A percentile compares a stretch with the other conserved stretches of the same genome.
Evolutionary conservation across 2,888 invertebrate species (phyloP).

Genomic region (Sinelater perroti): DNA sequence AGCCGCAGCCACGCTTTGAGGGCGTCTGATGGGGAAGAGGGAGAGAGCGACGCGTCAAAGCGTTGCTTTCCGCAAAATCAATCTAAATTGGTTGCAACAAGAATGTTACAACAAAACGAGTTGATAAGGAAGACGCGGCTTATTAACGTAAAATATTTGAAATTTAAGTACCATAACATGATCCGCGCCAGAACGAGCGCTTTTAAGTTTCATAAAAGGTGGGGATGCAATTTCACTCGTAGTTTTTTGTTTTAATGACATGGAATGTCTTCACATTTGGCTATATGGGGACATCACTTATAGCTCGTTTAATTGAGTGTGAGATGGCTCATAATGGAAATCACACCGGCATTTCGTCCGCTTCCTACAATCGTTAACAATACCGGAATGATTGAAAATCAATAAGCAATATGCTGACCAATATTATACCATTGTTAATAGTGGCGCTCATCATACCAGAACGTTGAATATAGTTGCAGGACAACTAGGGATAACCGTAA

Average conservation of each 20-base stretch:
- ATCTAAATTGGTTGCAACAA: not conserved
- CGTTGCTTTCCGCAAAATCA: constrained; percentile 1
- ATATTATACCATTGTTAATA: not conserved
- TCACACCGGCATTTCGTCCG: constrained; percentile 27
- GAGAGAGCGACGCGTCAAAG: not conserved
- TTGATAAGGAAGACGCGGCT: too few relatives aligned
- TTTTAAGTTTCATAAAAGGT: too few relatives aligned
- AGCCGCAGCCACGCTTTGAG: constrained; percentile 28
- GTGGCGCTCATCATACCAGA: constrained; percentile 24
- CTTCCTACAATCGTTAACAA: constrained; percentile 30
- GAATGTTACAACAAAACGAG: too few relatives aligned
- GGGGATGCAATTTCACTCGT: too few relatives aligned
- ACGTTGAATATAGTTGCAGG: too few relatives aligned
- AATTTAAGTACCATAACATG: too few relatives aligned
- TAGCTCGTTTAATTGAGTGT: constrained; percentile 35
- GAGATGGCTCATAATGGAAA: constrained; percentile 36
- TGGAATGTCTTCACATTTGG: constrained; percentile 12
- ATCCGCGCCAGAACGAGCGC: too few relatives aligned
- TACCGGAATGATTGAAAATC: constrained; percentile 8
- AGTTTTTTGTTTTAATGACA: not conserved
- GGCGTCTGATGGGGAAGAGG: constrained; percentile 21
- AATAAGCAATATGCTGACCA: constrained; percentile 1
- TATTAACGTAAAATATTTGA: too few relatives aligned
- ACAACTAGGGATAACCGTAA: too few relatives aligned
- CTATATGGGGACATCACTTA: constrained; percentile 21